phyloP scores from a whole-genome alignment of 2,113 vertebrate genomes.

The Taurulus bubalis region DNA sequence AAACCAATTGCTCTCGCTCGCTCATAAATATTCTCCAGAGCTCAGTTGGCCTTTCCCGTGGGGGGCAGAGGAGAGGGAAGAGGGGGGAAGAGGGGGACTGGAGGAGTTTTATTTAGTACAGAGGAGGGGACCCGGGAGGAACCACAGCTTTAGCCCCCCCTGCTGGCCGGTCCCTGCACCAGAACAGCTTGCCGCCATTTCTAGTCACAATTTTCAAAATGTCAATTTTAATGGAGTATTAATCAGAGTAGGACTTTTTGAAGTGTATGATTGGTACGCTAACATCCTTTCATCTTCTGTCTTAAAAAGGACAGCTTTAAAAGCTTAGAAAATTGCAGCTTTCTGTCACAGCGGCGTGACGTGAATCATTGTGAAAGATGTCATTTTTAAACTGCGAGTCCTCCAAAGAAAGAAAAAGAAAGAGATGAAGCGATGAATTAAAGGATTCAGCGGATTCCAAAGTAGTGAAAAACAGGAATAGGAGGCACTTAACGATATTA shows the following conservation, averaged over 20 bases:
- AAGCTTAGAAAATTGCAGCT: constrained; percentile 13
- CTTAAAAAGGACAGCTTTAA: constrained; percentile 15
- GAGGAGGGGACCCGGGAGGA: constrained; percentile 1
- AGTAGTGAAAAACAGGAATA: constrained; percentile 11
- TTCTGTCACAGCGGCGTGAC: neutral
- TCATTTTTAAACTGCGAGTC: constrained; percentile 31
- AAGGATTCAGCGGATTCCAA: constrained; percentile 40
- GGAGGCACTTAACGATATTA: constrained; percentile 55
- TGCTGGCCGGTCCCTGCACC: constrained; percentile 57
- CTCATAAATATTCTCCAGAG: constrained; percentile 79
- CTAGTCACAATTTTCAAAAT: neutral
- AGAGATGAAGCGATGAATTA: constrained; percentile 17
- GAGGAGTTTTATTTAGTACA: constrained; percentile 22
- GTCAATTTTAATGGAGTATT: neutral
- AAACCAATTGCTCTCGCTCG: constrained; percentile 68
- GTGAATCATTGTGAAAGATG: neutral
- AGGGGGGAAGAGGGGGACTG: neutral
- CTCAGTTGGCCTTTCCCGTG: constrained; percentile 73
- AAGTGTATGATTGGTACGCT: neutral
- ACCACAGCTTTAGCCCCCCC: constrained; percentile 74
- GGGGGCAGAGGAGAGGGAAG: constrained; percentile 51
- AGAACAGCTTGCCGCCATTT: constrained; percentile 8
- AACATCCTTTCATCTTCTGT: neutral
- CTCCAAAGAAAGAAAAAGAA: constrained; percentile 1
- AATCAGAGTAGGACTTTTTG: neutral